phyloP scores from a whole-genome alignment of 2,888 invertebrate species.

The Drosophila nigritarsus region DNA sequence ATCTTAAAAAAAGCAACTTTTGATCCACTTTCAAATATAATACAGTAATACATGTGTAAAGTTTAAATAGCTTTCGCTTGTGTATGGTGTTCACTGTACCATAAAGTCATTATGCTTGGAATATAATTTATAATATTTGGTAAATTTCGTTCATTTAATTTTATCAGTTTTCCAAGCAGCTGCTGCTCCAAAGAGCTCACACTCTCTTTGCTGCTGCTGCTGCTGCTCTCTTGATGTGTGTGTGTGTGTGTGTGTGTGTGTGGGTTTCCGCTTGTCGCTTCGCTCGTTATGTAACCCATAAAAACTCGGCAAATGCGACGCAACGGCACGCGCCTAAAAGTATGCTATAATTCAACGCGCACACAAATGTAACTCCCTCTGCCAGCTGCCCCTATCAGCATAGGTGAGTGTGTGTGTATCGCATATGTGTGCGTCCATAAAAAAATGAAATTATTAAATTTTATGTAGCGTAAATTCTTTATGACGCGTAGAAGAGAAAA shows the following conservation, averaged over 20 bases:
- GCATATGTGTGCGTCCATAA: constrained; percentile 59
- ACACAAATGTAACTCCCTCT: constrained; percentile 31
- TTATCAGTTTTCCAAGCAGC: constrained; percentile 30
- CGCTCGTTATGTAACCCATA: constrained; percentile 78
- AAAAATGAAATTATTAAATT: constrained; percentile 83
- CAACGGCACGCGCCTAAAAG: constrained; percentile 80
- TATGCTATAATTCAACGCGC: constrained; percentile 78
- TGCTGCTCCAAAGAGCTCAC: constrained; percentile 12
- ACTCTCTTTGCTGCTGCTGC: constrained; percentile 23
- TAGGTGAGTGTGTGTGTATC: constrained; percentile 26
- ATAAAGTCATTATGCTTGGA: constrained; percentile 28
- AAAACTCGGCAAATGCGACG: constrained; percentile 74
- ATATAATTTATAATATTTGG: constrained; percentile 27
- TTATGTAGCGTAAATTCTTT: constrained; percentile 84
- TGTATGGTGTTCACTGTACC: constrained; percentile 3
- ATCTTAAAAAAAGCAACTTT: not conserved
- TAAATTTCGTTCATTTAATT: constrained; percentile 19
- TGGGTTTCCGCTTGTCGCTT: constrained; percentile 65
- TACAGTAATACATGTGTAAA: not conserved
- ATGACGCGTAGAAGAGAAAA: constrained; percentile 50
- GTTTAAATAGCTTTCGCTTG: not conserved
- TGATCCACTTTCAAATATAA: not conserved
- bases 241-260: constrained; percentile 20
- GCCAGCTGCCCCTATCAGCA: constrained; percentile 20
- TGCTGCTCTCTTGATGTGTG: constrained; percentile 13